phyloP scores from a whole-genome alignment of 1,140 invertebrate genomes.

The Ceratina calcarata region DNA sequence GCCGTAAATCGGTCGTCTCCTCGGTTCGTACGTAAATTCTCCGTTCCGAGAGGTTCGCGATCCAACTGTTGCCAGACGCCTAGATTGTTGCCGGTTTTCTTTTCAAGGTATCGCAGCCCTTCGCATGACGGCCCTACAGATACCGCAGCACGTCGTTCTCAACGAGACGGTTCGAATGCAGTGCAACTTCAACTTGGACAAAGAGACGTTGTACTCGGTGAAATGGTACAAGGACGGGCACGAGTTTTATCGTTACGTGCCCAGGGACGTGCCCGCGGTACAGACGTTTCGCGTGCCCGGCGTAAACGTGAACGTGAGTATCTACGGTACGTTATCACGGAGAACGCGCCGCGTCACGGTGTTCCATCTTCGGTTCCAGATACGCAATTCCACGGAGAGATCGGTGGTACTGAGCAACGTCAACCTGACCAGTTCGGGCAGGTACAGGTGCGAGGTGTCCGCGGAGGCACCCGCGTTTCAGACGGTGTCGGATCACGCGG shows the following conservation, averaged over 20 bases:
- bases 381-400: conserved; percentile 87
- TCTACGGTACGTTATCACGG: neutral
- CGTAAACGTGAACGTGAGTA: conserved; percentile 91
- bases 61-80: no score
- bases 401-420: conserved; percentile 88
- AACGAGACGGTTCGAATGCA: conserved; percentile 86
- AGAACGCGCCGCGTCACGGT: neutral
- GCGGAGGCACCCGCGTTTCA: conserved; percentile 91
- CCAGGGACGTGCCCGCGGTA: conserved; percentile 86
- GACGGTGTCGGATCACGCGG: conserved; percentile 88
- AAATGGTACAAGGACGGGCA: conserved; percentile 94
- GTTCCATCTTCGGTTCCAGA: conserved; percentile 77
- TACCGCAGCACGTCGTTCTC: conserved; percentile 85
- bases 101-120: conserved; percentile 75
- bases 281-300: conserved; percentile 88
- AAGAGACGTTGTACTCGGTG: conserved; percentile 89
- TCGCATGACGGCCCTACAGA: conserved; percentile 84
- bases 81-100: no score
- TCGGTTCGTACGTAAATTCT: conserved; percentile 9
- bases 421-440: conserved; percentile 87
- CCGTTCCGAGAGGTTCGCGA: no score
- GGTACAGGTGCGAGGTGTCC: conserved; percentile 92
- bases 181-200: conserved; percentile 90
- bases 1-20: no score
- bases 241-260: conserved; percentile 92